phyloP scores from a whole-genome alignment of 1,140 invertebrate species.

The Pristionchus pacificus region DNA sequence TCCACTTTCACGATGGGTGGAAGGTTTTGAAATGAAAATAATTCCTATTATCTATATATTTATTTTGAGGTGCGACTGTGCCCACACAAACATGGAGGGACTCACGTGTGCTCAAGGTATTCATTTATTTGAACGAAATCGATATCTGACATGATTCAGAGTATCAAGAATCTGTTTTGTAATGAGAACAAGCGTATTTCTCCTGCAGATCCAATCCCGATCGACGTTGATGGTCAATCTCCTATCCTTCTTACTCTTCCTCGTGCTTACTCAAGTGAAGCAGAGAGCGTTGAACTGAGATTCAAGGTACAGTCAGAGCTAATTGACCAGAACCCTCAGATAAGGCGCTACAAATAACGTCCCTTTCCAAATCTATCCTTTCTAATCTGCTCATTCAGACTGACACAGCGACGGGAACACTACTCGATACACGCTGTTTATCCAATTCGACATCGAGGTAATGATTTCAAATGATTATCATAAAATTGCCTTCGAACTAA shows the following conservation, averaged over 20 bases:
- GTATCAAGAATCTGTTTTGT: not conserved
- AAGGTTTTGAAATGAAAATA: too few relatives aligned
- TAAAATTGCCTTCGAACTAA: conserved; percentile 66
- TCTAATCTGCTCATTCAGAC: too few relatives aligned
- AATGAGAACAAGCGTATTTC: conserved; percentile 11
- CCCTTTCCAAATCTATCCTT: too few relatives aligned
- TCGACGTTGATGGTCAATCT: conserved; percentile 78
- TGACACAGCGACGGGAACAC: conserved; percentile 14
- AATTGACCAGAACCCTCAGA: too few relatives aligned
- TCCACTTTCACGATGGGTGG: too few relatives aligned
- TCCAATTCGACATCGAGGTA: conserved; percentile 58
- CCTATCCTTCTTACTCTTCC: conserved; percentile 75
- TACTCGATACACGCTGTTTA: conserved; percentile 64
- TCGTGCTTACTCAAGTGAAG: conserved; percentile 77
- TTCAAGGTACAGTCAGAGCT: conserved; percentile 85
- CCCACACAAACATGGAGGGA: conserved; percentile 79
- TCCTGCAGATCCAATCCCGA: conserved; percentile 67
- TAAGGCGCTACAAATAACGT: too few relatives aligned
- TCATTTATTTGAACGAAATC: not conserved
- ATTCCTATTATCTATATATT: not conserved
- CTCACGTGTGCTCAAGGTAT: conserved; percentile 85
- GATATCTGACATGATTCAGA: not conserved
- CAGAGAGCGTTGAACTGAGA: conserved; percentile 80
- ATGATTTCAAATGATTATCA: conserved; percentile 74
- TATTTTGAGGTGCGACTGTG: conserved; percentile 75